Base-by-base conservation (phyloP, 2,797 vertebrate genomes). In the Poeciliopsis turneri region DNA sequence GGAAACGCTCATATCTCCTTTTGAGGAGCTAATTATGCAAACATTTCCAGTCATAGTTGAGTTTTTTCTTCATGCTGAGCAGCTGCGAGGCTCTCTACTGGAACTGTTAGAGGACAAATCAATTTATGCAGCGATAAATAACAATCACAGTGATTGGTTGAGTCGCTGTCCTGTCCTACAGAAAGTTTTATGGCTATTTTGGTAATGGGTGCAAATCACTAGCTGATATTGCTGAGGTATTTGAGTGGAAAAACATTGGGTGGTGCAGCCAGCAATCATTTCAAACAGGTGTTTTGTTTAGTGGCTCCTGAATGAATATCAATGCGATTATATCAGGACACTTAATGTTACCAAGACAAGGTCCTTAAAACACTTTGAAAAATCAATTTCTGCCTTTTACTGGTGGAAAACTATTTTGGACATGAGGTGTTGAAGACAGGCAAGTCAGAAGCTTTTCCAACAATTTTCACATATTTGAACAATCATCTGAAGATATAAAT, bases 391-490 rank as follows among this genome's bases (percentile, higher is more conserved):
- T 69, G 23, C 36, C 30, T 20, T 36, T 9, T 16, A 36, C 33
- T 18, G 61, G 33, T 18, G 59, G 18, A 33, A 61, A 61, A 8
- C 12, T 43, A 12, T 41, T 20, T 45, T 45, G 25, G 23, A 70
- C 25, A 28, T n/a, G 2, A 70, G 41, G 41, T 45, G 41, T 43
- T 45, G 39, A 2, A 68, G 39, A n/a, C 43, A 1, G 25, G n/a
- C 41, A 16, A 8, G 41, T 45, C 41, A 28, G 68, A 70, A 1
- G 11, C 15, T 85, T 72, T 55, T 75, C 51, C 10, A 36, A 86
- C 86, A 90, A 89, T 92, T 91, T 82, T 80, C 33, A 78, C 87
- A 87, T 92, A 88, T 88, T 74, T 87, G 68, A 77, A 81, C 2
- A 1, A 82, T 90, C 78, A 74, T 77, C 80, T 83, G 75, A 64